phyloP scores from a whole-genome alignment of 2,797 vertebrate species.

The Synanceia verrucosa region DNA sequence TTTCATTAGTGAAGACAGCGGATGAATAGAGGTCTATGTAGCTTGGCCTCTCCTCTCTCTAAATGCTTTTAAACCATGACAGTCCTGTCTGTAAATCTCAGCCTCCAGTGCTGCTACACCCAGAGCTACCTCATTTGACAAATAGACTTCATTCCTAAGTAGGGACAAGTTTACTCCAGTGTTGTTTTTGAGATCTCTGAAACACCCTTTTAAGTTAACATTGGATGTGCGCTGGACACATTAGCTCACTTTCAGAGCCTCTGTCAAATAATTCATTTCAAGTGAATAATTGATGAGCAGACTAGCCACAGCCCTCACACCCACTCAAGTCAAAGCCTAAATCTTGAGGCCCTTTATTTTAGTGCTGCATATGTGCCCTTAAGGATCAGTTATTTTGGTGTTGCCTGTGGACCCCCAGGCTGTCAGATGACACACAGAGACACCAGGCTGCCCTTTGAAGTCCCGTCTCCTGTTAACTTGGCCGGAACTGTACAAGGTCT shows the following conservation, averaged over 20 bases:
- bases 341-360: constrained; percentile 63
- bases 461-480: constrained; percentile 50
- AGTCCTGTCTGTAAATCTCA: constrained; percentile 76
- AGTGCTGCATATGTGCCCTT: constrained; percentile 54
- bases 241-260: constrained; percentile 67
- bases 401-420: constrained; percentile 45
- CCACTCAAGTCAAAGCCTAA: constrained; percentile 46
- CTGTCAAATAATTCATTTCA: constrained; percentile 69
- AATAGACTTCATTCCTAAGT: constrained; percentile 59
- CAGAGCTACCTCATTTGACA: constrained; percentile 69
- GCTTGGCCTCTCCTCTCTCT: constrained; percentile 70
- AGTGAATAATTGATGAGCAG: constrained; percentile 64
- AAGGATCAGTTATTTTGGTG: constrained; percentile 72
- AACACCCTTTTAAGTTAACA: constrained; percentile 58
- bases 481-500: constrained; percentile 37
- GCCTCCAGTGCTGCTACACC: constrained; percentile 50
- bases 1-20: constrained; percentile 80
- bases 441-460: constrained; percentile 68
- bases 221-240: constrained; percentile 35
- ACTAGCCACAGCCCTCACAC: constrained; percentile 58
- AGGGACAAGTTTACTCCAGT: constrained; percentile 60
- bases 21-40: constrained; percentile 83
- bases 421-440: constrained; percentile 62
- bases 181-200: constrained; percentile 56
- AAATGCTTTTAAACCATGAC: constrained; percentile 75